phyloP scores from a whole-genome alignment of 2,113 vertebrate genomes.

The Macroglossus sobrinus region DNA sequence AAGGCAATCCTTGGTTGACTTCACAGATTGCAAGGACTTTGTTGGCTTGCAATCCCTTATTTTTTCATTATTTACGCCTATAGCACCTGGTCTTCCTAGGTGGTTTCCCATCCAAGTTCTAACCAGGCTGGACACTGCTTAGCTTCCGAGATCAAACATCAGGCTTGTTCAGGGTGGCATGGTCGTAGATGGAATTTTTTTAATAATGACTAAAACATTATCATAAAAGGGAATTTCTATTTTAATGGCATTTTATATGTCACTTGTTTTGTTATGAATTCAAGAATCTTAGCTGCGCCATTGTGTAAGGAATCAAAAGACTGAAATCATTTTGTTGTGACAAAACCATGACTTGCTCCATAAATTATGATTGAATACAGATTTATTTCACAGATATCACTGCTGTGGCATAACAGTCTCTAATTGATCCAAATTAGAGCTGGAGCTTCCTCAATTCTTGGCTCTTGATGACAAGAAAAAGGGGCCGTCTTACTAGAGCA shows the following conservation, averaged over 20 bases:
- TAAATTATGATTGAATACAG: neutral
- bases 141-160: no score
- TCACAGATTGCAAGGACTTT: no score
- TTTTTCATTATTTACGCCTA: no score
- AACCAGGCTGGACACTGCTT: no score
- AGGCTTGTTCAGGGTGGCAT: no score
- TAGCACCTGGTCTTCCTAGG: no score
- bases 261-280: neutral
- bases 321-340: neutral
- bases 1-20: no score
- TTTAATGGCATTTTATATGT: neutral
- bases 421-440: neutral
- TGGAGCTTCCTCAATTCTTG: neutral
- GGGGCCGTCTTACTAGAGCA: rapidly evolving
- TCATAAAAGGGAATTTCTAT: neutral
- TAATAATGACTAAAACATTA: neutral
- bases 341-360: neutral
- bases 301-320: neutral
- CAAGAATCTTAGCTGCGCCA: neutral
- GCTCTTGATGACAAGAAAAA: neutral
- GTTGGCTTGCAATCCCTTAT: no score
- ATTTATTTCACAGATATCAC: neutral
- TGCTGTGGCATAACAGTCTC: neutral
- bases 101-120: no score
- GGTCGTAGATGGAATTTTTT: no score